Evolutionary conservation across 2,113 vertebrate genomes (phyloP).

Genomic region (Pterophyllum scalare): DNA sequence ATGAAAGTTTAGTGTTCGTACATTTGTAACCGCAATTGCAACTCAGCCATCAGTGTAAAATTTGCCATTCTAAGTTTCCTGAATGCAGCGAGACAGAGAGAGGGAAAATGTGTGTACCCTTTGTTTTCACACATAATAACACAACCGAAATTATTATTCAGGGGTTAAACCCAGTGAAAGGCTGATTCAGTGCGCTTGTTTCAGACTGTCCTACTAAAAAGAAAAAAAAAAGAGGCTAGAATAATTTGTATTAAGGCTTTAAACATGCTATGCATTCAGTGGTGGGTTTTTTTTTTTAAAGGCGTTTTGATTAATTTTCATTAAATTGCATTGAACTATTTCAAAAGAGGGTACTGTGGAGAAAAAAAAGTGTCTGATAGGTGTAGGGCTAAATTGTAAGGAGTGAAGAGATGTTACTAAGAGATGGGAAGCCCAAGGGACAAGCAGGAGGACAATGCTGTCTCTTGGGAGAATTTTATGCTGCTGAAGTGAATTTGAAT

Average conservation of each 20-base stretch:
- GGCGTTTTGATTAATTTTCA: constrained; percentile 80
- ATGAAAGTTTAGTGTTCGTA: constrained; percentile 71
- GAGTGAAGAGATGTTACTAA: constrained; percentile 75
- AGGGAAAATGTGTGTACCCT: constrained; percentile 62
- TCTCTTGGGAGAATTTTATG: constrained; percentile 83
- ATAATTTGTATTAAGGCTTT: constrained; percentile 70
- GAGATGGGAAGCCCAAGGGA: constrained; percentile 81
- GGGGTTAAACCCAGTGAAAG: constrained; percentile 72
- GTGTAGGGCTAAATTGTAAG: constrained; percentile 71
- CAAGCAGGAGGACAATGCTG: constrained; percentile 79
- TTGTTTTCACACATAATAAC: constrained; percentile 78
- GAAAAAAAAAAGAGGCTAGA: constrained; percentile 41
- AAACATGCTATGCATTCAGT: constrained; percentile 72
- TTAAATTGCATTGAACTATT: constrained; percentile 74
- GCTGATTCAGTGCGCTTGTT: constrained; percentile 75
- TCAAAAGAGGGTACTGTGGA: constrained; percentile 57
- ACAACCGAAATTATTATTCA: constrained; percentile 79
- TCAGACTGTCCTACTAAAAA: constrained; percentile 53
- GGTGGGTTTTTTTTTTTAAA: constrained; percentile 63
- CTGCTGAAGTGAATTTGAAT: constrained; percentile 84
- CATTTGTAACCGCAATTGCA: constrained; percentile 75
- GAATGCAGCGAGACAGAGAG: constrained; percentile 65
- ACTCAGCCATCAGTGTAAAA: constrained; percentile 76
- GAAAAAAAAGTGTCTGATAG: constrained; percentile 52
- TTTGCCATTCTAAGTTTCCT: constrained; percentile 61